These are phyloP conservation scores for Gallinago media DNA, from an alignment of 2,113 vertebrate species.

Conservation along the genomic window DNA sequence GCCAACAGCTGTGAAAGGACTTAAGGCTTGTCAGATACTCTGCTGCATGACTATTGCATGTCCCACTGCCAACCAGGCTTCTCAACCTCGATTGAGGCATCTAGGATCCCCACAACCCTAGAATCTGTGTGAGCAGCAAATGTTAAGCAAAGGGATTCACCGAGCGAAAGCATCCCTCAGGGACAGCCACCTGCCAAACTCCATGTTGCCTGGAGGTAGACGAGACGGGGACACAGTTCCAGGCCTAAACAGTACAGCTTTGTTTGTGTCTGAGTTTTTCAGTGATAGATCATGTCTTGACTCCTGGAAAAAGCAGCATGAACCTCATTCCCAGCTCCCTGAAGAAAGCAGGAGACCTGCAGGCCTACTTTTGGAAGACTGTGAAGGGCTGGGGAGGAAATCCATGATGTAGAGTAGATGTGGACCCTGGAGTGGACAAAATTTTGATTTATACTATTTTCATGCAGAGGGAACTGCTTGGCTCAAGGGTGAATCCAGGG, in stretches of 20 bases:
- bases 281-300: neutral
- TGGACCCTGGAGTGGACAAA: neutral
- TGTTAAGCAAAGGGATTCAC: neutral
- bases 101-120: neutral
- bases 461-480: neutral
- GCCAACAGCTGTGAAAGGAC: neutral
- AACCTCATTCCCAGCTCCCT: neutral
- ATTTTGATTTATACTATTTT: neutral
- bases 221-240: neutral
- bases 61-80: neutral
- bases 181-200: neutral
- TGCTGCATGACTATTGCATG: neutral
- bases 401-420: neutral
- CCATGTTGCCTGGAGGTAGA: neutral
- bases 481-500: neutral
- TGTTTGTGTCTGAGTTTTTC: neutral
- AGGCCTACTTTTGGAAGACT: neutral
- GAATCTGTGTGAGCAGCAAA: neutral
- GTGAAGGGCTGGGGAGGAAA: neutral
- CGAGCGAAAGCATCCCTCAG: neutral
- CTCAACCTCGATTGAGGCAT: neutral
- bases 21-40: neutral
- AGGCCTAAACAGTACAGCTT: neutral
- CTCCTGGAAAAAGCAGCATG: fast-evolving
- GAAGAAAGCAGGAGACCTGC: neutral